Evolutionary conservation across 1,140 invertebrate species (phyloP).

Genomic region (Brachionus koreanus): DNA sequence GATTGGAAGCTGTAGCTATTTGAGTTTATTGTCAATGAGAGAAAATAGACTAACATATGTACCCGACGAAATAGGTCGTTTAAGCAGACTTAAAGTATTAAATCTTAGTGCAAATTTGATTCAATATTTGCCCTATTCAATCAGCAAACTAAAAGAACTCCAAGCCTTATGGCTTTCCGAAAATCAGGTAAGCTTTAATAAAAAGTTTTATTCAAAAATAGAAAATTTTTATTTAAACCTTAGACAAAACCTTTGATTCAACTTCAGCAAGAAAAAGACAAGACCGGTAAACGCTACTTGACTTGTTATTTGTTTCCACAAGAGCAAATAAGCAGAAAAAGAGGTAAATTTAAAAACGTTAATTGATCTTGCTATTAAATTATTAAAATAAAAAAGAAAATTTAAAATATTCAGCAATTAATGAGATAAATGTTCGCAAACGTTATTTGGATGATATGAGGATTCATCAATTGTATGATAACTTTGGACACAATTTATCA

Average conservation of each 20-base stretch:
- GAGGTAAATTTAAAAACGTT: not conserved
- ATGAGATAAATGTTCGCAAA: constrained; percentile 12
- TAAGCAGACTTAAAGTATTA: constrained; percentile 76
- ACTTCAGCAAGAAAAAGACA: constrained; percentile 79
- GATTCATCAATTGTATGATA: constrained; percentile 16
- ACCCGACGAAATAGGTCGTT: constrained; percentile 82
- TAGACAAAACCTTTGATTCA: constrained; percentile 84
- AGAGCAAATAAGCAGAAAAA: constrained; percentile 46
- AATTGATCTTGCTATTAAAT: not conserved
- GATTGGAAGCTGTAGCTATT: constrained; percentile 77
- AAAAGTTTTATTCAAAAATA: constrained; percentile 15
- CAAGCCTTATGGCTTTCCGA: constrained; percentile 87
- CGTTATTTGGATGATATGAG: constrained; percentile 29
- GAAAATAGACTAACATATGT: constrained; percentile 72
- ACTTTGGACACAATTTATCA: not conserved
- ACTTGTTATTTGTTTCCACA: constrained; percentile 89
- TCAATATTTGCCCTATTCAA: constrained; percentile 79
- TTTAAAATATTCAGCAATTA: constrained; percentile 19
- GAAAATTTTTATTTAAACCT: constrained; percentile 40
- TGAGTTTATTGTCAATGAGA: constrained; percentile 78
- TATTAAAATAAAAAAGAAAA: not conserved
- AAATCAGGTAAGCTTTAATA: constrained; percentile 62
- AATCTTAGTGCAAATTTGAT: constrained; percentile 85
- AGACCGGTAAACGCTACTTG: constrained; percentile 74
- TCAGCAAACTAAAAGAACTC: constrained; percentile 74